Evolutionary conservation across 2,113 vertebrate species (phyloP), one percentile per base, ranked within the genome.

Genomic region (Megaceryle maxima): DNA sequence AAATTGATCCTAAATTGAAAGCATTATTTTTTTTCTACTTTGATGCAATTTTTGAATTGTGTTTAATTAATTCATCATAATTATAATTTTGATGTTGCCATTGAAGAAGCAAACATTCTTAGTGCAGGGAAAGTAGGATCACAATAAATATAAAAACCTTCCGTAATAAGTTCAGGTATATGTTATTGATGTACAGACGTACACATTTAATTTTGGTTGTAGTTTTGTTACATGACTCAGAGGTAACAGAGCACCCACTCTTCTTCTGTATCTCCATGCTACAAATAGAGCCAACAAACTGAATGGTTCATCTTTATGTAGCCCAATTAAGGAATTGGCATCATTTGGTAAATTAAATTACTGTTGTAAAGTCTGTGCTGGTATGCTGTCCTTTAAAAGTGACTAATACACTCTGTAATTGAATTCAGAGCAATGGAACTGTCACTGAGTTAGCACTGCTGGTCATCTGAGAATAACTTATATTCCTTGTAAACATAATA

Each of bases 121-220:
- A 37, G 17, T 57, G 1, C 26, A 50, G 14, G 13, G 13, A 37
- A 75, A 53, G 5, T 39, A 37, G 1, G 21, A 62, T 57, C 31
- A 59, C 6, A 46, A 20, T 25, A 56, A 69, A 37, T 10, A 64
- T 31, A 16, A 62, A 76, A 63, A 20, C 1, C 3, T 83, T 79
- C 28, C 25, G 17, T 44, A 21, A 53, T 46, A 84, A 53, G 2
- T 62, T 64, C 21, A 70, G 15, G 10, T 33, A 12, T 39, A 31
- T 2, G 0, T 2, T 39, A 33, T 1, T 5, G 18, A 48, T 1
- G 10, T 19, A 46, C 9, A 46, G 46, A 55, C 26, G 0, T 25
- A 22, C 5, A 57, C 1, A 8, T 55, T 44, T 86, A 51, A 9
- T 3, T 76, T 63, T 64, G 2, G 3, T 25, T 56, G 16, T 19